Percentiles rank a stretch among this genome's conserved stretches.
phyloP scores from a whole-genome alignment of 2,113 vertebrate genomes.

The Mus musculus region GRCm39 chr16:63277001-63277500 shows the following conservation, averaged over 20 bases:
- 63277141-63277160: conserved; percentile 48
- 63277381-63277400: conserved; percentile 61
- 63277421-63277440: not conserved
- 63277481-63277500: not conserved
- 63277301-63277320: not conserved
- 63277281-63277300: not conserved
- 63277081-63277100: not conserved
- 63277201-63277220: conserved; percentile 55
- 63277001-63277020: conserved; percentile 59
- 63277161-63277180: conserved; percentile 76
- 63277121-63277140: conserved; percentile 71
- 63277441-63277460: not conserved
- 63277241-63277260: conserved; percentile 20
- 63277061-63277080: conserved; percentile 44
- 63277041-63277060: not conserved
- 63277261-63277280: not conserved
- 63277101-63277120: conserved; percentile 60
- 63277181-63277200: conserved; percentile 21
- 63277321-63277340: conserved; percentile 59
- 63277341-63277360: conserved; percentile 54
- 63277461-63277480: not conserved
- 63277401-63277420: not conserved
- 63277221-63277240: not conserved
- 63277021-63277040: conserved; percentile 74
- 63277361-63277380: conserved; percentile 55